These are phyloP conservation scores for Trissoscelio sp. DNA, from an alignment of 2,888 invertebrate genomes.

Conservation along the genomic window DNA sequence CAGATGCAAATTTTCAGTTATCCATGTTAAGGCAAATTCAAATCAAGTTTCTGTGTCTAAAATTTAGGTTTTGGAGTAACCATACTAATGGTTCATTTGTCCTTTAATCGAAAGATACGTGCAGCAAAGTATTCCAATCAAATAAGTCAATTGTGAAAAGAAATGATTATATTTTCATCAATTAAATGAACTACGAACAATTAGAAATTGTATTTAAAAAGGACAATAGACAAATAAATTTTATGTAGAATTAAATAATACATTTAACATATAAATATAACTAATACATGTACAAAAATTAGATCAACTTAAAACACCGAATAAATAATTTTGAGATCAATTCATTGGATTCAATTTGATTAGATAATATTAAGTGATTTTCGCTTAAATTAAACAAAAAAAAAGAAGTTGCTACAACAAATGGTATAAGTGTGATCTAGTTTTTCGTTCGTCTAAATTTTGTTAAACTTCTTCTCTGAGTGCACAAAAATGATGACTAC, in stretches of 20 bases:
- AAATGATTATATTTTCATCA: neutral
- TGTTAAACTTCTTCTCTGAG: slow-evolving; percentile 55
- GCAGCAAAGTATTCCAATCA: slow-evolving; percentile 32
- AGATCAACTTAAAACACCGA: slow-evolving; percentile 23
- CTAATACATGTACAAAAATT: slow-evolving; percentile 34
- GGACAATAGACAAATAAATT: slow-evolving; percentile 1
- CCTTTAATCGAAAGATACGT: slow-evolving; percentile 50
- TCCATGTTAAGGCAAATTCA: too few species aligned
- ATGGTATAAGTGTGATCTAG: slow-evolving; percentile 26
- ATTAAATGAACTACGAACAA: slow-evolving; percentile 1
- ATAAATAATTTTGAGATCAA: neutral
- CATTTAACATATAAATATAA: neutral
- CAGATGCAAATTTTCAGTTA: too few species aligned
- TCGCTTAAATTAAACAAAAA: too few species aligned
- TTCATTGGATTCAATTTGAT: too few species aligned
- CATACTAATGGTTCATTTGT: neutral
- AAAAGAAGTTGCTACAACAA: slow-evolving; percentile 1
- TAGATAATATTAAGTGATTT: too few species aligned
- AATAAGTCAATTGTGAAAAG: neutral
- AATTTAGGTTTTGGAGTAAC: too few species aligned
- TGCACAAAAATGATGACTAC: slow-evolving; percentile 33
- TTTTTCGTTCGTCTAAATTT: slow-evolving; percentile 38
- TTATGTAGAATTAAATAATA: neutral
- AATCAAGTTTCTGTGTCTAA: neutral
- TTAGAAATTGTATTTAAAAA: slow-evolving; percentile 9